Evolutionary conservation across 2,113 vertebrate species (phyloP), one percentile per base, ranked within the genome.

Genomic region (Brachirus orientalis): DNA sequence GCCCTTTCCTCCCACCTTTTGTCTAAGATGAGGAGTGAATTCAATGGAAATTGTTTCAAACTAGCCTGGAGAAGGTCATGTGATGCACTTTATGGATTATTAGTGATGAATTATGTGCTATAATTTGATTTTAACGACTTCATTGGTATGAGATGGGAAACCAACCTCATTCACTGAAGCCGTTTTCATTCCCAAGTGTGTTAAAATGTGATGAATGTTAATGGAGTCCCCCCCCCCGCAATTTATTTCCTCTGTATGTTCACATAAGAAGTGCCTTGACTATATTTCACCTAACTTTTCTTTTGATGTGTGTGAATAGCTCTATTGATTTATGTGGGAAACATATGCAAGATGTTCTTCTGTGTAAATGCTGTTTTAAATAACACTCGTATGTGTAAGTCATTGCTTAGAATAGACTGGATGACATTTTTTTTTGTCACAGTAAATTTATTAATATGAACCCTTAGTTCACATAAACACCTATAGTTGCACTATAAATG

Each of bases 31-130:
- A 6, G 3, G 28, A 28, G 28, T 28, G 6, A 6, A 28, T 28
- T n/a, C n/a, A n/a, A 6, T 28, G 28, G 28, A 28, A 28, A 28
- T 28, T 1, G 28, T 28, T 28, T 28, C 28, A 28, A 28, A 38
- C 14, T 55, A 53, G 46, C 70, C 70, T 38, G 17, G 2, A 17
- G 3, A 12, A 60, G 75, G 74, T 75, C 73, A 13, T 16, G 41
- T 64, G 46, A 85, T 78, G 91, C 91, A 92, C 92, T 92, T 92
- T 92, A 92, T 58, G 68, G 70, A 78, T 58, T 68, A 84, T 74
- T 68, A 74, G 72, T 69, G 79, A 63, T 48, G 17, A 54, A 28
- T 72, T 72, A 61, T 56, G 58, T 61, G 52, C 43, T 68, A 38
- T 47, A 54, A 54, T 69, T 3, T 18, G 36, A 33, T 69, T 81